Evolutionary conservation across 2,113 vertebrate species (phyloP).

Genomic region (Panthera uncia): DNA sequence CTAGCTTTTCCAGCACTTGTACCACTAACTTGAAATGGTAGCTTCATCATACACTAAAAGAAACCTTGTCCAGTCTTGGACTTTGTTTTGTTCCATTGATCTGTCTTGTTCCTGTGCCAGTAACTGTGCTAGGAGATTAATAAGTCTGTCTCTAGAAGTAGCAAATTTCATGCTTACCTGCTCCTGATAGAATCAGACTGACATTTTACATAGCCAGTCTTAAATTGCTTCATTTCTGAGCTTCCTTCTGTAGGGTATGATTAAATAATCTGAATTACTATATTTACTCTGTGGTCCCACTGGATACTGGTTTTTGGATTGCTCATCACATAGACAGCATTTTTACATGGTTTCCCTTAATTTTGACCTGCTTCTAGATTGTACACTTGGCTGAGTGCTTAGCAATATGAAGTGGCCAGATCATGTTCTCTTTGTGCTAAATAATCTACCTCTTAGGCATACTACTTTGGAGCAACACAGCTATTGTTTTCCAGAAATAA

Average conservation of each 20-base stretch:
- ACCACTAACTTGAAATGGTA: neutral
- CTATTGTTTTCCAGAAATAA: slow-evolving; percentile 15
- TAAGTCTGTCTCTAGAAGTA: neutral
- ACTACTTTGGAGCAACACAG: neutral
- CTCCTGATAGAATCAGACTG: slow-evolving; percentile 17
- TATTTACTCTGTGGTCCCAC: neutral
- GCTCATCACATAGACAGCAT: slow-evolving; percentile 1
- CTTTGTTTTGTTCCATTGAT: neutral
- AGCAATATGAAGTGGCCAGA: neutral
- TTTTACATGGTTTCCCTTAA: neutral
- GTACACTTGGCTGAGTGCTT: neutral
- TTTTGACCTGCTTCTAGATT: slow-evolving; percentile 38
- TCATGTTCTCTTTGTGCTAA: slow-evolving; percentile 16
- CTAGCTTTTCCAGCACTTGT: neutral
- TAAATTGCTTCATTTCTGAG: slow-evolving; percentile 26
- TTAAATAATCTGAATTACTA: neutral
- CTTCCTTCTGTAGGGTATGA: neutral
- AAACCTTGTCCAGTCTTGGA: neutral
- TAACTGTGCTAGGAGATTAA: neutral
- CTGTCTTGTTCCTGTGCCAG: neutral
- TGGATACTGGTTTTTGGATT: neutral
- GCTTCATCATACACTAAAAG: neutral
- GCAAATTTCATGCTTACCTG: neutral
- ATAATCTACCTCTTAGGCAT: neutral
- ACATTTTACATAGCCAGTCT: neutral